Percentiles rank a stretch among this genome's conserved stretches.
Conservation (phyloP, 2,113 vertebrate genomes). For the Rhea pennata region DNA sequence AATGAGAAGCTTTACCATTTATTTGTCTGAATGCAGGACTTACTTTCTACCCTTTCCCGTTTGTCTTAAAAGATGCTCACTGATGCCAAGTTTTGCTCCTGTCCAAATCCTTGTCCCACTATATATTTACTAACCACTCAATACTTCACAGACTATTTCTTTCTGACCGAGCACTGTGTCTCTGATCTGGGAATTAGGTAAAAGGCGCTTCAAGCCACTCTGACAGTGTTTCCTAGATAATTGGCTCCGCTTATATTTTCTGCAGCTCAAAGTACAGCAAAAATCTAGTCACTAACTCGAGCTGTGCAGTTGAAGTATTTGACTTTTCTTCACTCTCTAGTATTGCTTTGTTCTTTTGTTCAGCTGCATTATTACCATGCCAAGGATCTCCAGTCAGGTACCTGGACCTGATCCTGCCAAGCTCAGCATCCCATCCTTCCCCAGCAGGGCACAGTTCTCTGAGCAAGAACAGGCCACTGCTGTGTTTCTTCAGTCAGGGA, state of each 20-base stretch:
- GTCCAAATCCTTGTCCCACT: neutral
- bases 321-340: neutral
- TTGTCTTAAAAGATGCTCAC: neutral
- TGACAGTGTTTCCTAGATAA: neutral
- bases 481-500: neutral
- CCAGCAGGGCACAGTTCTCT: neutral
- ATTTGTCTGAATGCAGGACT: neutral
- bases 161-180: no score
- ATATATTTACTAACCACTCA: neutral
- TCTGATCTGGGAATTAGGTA: neutral
- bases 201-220: neutral
- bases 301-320: neutral
- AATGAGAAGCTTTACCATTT: neutral
- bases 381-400: neutral
- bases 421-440: no score
- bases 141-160: neutral
- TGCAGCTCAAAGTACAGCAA: neutral
- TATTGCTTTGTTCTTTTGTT: neutral
- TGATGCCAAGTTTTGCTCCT: neutral
- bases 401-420: neutral
- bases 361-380: neutral
- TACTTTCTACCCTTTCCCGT: fast-evolving
- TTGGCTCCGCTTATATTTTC: neutral
- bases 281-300: neutral
- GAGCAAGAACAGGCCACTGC: neutral